Evolutionary conservation across 2,797 vertebrate genomes (phyloP).

Genomic region (Phyllotis vaccarum): DNA sequence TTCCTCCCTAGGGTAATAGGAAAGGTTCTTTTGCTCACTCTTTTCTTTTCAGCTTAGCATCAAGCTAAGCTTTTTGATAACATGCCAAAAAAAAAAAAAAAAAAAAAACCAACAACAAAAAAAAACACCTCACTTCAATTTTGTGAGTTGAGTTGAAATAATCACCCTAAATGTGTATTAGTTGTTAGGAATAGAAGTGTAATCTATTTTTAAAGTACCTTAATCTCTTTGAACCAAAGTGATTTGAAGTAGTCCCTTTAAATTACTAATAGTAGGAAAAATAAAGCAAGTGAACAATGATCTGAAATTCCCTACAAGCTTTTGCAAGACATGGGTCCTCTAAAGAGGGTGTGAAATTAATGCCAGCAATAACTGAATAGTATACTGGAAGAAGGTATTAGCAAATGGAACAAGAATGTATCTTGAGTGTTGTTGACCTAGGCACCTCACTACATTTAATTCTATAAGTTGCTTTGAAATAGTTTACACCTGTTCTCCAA

Average conservation of each 20-base stretch:
- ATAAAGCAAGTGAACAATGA: background rate
- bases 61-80: slow-evolving; percentile 12
- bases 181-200: slow-evolving; percentile 4
- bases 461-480: background rate
- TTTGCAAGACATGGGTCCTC: background rate
- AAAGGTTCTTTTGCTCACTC: background rate
- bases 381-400: background rate
- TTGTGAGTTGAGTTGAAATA: slow-evolving; percentile 54
- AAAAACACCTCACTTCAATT: background rate
- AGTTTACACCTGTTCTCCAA: background rate
- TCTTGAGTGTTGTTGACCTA: background rate
- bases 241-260: background rate
- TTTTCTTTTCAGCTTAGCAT: slow-evolving; percentile 55
- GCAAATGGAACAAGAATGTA: background rate
- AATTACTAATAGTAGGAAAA: slow-evolving; percentile 5
- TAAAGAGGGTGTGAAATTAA: background rate
- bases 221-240: slow-evolving; percentile 25
- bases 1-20: background rate
- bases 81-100: background rate
- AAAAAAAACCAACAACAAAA: background rate
- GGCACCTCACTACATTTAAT: background rate
- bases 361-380: background rate
- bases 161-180: slow-evolving; percentile 57
- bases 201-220: slow-evolving; percentile 42
- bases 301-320: background rate